Evolutionary conservation across 2,888 invertebrate species (phyloP).

Genomic region (Luperina nickerlii): DNA sequence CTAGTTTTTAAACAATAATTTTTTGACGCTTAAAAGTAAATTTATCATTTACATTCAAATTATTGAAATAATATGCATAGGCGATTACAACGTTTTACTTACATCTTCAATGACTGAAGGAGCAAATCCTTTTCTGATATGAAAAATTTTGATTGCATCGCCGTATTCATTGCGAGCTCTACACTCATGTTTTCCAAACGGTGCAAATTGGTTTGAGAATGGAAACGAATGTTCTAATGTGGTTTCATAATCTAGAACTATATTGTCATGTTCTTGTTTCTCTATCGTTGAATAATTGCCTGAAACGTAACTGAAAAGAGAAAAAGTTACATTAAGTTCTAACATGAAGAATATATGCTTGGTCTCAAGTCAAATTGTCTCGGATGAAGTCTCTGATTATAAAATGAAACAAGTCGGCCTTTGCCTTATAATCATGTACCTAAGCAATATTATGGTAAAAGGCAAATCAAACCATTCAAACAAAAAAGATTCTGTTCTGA

Average conservation of each 20-base stretch:
- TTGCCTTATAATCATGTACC: too few relatives aligned
- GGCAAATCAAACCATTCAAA: neutral
- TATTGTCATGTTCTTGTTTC: slow-evolving; percentile 70
- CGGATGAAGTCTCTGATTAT: neutral
- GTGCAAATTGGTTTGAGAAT: slow-evolving; percentile 70
- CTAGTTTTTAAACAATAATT: neutral
- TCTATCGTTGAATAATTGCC: slow-evolving; percentile 56
- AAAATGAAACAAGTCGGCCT: neutral
- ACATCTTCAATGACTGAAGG: slow-evolving; percentile 78
- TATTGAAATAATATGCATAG: neutral
- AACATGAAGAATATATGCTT: neutral
- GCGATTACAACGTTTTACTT: slow-evolving; percentile 61
- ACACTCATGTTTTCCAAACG: slow-evolving; percentile 81
- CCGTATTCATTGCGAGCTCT: slow-evolving; percentile 77
- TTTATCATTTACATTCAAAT: neutral
- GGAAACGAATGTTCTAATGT: slow-evolving; percentile 60
- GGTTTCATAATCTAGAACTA: slow-evolving; percentile 57
- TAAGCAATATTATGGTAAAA: neutral
- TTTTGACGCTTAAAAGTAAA: neutral
- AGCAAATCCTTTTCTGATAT: slow-evolving; percentile 75
- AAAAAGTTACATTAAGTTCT: neutral
- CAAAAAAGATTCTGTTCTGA: neutral
- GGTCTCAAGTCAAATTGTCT: neutral
- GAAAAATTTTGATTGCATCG: slow-evolving; percentile 72
- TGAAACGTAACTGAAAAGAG: slow-evolving; percentile 63